These are phyloP conservation scores for Plagodis dolabraria DNA, from an alignment of 2,888 invertebrate genomes.

Conservation along the genomic window DNA sequence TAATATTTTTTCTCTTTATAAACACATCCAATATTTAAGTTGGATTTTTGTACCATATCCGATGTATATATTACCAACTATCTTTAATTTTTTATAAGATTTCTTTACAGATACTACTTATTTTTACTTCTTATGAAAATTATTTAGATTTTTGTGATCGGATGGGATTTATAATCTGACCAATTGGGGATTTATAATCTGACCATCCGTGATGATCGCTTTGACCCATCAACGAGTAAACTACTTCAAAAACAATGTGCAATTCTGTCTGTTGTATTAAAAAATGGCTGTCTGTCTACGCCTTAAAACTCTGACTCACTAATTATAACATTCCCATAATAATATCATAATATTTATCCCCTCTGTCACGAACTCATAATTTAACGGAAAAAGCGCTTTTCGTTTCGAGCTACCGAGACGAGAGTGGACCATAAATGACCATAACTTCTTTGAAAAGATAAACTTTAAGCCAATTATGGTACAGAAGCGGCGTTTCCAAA, in stretches of 20 bases:
- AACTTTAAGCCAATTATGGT: conserved; percentile 76
- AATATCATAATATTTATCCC: conserved; percentile 41
- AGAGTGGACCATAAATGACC: conserved; percentile 70
- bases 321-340: conserved; percentile 57
- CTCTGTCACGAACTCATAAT: conserved; percentile 65
- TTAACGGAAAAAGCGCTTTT: conserved; percentile 51
- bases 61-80: too few species aligned
- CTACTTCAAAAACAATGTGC: not conserved
- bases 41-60: too few species aligned
- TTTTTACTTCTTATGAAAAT: too few species aligned
- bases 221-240: too few species aligned
- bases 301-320: conserved; percentile 37
- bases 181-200: too few species aligned
- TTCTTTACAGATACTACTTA: too few species aligned
- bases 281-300: not conserved
- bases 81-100: too few species aligned
- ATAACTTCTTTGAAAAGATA: conserved; percentile 79
- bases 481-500: conserved; percentile 76
- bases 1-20: too few species aligned
- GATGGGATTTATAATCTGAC: too few species aligned
- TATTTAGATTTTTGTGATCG: too few species aligned
- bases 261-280: not conserved
- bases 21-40: too few species aligned
- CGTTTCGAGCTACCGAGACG: conserved; percentile 59
- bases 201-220: too few species aligned